Evolutionary conservation across 1,140 invertebrate species (phyloP).

Genomic region (Polypedilum pembai): DNA sequence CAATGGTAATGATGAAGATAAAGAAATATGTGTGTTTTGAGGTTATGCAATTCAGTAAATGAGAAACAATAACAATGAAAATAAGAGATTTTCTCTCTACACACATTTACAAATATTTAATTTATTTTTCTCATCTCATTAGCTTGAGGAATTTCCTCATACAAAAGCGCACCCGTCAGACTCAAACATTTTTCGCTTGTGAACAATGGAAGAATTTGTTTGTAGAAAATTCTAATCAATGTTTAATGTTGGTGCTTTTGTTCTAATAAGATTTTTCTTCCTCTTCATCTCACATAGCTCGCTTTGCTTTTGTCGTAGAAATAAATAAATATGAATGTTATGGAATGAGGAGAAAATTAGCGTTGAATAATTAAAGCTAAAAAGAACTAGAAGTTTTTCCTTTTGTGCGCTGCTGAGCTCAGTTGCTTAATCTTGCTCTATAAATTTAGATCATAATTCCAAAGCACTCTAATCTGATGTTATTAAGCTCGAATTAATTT

Average conservation of each 20-base stretch:
- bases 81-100: too few species aligned
- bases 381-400: background rate
- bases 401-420: background rate
- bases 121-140: background rate
- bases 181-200: background rate
- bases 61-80: too few species aligned
- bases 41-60: too few species aligned
- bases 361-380: background rate
- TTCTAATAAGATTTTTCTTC: background rate
- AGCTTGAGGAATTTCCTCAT: background rate
- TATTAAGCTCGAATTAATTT: conserved; percentile 10
- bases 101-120: background rate
- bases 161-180: background rate
- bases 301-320: background rate
- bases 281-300: background rate
- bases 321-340: background rate
- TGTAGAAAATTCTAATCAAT: background rate
- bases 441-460: background rate
- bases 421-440: background rate
- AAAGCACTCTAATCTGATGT: conserved; percentile 11
- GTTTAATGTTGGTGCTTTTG: background rate
- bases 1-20: too few species aligned
- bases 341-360: background rate
- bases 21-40: too few species aligned
- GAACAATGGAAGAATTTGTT: background rate